Evolutionary conservation across 2,113 vertebrate species (phyloP).

Genomic region (Pangasianodon gigas): DNA sequence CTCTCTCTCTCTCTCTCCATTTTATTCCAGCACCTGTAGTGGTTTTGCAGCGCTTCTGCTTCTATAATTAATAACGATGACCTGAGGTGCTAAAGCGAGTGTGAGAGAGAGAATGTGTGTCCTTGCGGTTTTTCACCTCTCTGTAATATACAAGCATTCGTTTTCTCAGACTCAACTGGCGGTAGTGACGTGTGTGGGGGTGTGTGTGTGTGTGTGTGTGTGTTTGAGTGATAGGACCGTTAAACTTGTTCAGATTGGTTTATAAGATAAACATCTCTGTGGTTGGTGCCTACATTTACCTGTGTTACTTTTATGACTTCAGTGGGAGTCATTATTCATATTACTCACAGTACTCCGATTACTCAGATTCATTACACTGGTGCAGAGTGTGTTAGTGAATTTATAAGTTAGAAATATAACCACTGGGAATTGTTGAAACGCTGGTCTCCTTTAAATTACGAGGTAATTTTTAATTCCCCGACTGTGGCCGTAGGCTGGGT

Average conservation of each 20-base stretch:
- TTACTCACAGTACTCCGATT: neutral
- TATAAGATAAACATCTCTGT: neutral
- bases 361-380: neutral
- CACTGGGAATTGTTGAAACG: neutral
- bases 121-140: neutral
- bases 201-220: neutral
- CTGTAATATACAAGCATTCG: neutral
- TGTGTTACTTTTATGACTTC: neutral
- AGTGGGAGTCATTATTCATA: neutral
- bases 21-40: slow-evolving; percentile 8
- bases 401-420: neutral
- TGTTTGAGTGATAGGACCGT: neutral
- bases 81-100: neutral
- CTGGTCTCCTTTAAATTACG: neutral
- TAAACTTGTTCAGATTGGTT: neutral
- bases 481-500: neutral
- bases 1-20: neutral
- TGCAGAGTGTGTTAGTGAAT: neutral
- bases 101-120: neutral
- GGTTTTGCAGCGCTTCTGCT: neutral
- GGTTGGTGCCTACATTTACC: neutral
- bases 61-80: slow-evolving; percentile 1
- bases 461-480: neutral
- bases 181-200: neutral
- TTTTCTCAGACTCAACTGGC: neutral